A percentile compares a stretch with the other conserved stretches of the same genome.
These are phyloP conservation scores for Odontomachus brunneus DNA, from an alignment of 1,140 invertebrate species.

Conservation along the genomic window DNA sequence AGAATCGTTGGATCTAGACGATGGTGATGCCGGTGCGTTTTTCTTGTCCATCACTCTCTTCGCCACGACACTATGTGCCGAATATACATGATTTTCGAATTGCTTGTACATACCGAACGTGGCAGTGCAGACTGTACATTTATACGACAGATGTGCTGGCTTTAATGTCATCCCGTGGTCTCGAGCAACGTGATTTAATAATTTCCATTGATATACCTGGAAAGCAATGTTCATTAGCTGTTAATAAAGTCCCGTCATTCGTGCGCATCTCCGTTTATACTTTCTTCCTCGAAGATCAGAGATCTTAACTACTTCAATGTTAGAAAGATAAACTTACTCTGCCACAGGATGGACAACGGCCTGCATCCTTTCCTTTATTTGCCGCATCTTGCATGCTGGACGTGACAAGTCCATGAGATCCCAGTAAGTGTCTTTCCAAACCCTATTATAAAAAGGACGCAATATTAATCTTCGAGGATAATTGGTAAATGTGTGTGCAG, in stretches of 20 bases:
- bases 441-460: constrained; percentile 87
- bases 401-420: constrained; percentile 96
- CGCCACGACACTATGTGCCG: constrained; percentile 94
- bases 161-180: constrained; percentile 96
- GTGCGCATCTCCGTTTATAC: neutral
- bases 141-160: constrained; percentile 96
- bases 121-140: constrained; percentile 97
- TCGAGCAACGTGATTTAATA: constrained; percentile 95
- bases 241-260: neutral
- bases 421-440: constrained; percentile 95
- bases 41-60: constrained; percentile 93
- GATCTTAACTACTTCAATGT: constrained; percentile 18
- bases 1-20: constrained; percentile 88
- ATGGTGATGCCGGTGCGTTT: constrained; percentile 85
- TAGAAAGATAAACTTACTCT: constrained; percentile 87
- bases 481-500: neutral
- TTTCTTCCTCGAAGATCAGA: neutral
- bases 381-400: constrained; percentile 98
- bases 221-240: constrained; percentile 68
- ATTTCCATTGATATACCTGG: constrained; percentile 96
- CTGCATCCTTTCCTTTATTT: constrained; percentile 97
- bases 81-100: constrained; percentile 97
- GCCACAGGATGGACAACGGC: constrained; percentile 96
- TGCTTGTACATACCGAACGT: constrained; percentile 98
- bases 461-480: neutral